A percentile compares a stretch with the other conserved stretches of the same genome.
These are phyloP conservation scores for Parnassius mnemosyne DNA, from an alignment of 2,888 invertebrate species.

Conservation along the genomic window DNA sequence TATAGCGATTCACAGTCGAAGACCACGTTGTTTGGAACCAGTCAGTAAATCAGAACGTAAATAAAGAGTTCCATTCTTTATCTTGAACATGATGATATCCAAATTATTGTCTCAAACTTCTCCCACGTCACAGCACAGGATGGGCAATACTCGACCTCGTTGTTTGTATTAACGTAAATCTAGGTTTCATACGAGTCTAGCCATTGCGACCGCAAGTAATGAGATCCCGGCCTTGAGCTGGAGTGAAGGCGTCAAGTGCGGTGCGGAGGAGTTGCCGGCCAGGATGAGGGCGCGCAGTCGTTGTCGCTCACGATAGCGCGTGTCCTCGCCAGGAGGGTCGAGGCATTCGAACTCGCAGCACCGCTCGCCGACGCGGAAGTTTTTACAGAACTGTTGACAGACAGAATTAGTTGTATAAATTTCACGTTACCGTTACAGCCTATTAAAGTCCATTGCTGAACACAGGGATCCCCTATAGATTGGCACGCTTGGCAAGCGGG, in stretches of 20 bases:
- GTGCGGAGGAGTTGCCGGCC: conserved; percentile 79
- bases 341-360: conserved; percentile 95
- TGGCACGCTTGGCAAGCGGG: too few relatives aligned
- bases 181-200: conserved; percentile 61
- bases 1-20: not conserved
- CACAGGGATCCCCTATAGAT: too few relatives aligned
- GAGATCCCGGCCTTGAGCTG: conserved; percentile 61
- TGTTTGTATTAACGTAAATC: conserved; percentile 28
- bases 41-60: not conserved
- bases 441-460: too few relatives aligned
- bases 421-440: too few relatives aligned
- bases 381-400: conserved; percentile 87
- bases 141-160: not conserved
- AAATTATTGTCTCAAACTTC: conserved; percentile 14
- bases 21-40: not conserved
- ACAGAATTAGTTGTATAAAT: not conserved
- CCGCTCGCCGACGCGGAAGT: conserved; percentile 89
- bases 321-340: conserved; percentile 86
- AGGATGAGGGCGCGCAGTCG: conserved; percentile 81
- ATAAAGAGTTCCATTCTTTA: conserved; percentile 11
- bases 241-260: conserved; percentile 49
- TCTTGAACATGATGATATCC: conserved; percentile 5
- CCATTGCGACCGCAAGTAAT: conserved; percentile 63
- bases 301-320: conserved; percentile 80
- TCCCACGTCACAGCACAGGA: not conserved